Evolutionary conservation across 2,888 invertebrate species (phyloP).

Genomic region (Himalopsyche kuldschensis): DNA sequence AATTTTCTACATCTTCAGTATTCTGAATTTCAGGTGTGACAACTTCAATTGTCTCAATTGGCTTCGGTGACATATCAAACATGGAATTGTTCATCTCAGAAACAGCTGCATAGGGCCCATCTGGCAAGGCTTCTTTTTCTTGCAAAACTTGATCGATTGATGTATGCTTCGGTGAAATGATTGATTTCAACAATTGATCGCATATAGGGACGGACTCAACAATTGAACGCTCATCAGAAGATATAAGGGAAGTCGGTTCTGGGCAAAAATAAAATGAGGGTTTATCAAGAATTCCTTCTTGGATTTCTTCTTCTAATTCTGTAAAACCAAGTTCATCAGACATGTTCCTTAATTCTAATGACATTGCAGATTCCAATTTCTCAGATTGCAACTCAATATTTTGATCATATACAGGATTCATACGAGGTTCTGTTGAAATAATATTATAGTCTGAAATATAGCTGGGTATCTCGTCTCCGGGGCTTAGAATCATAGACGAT

Average conservation of each 20-base stretch:
- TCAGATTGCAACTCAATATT: background rate
- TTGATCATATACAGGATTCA: background rate
- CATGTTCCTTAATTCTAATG: background rate
- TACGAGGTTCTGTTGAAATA: background rate
- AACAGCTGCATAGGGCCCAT: background rate
- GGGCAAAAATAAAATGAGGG: background rate
- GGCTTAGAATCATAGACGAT: conserved; percentile 52
- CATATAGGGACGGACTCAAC: background rate
- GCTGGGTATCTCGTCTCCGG: conserved; percentile 37
- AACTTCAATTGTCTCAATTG: background rate
- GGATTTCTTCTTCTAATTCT: no score
- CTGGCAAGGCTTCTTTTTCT: background rate
- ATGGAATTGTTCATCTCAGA: background rate
- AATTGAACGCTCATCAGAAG: background rate
- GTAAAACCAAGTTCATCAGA: background rate
- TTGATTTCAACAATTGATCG: background rate
- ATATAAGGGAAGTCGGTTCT: background rate
- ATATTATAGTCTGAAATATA: conserved; percentile 19
- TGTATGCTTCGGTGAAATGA: background rate
- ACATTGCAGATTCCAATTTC: background rate
- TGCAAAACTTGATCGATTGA: background rate
- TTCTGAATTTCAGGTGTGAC: background rate
- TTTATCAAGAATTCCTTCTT: background rate
- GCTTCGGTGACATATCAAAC: background rate
- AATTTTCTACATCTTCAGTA: background rate